A percentile compares a stretch with the other conserved stretches of the same genome.
Conservation (phyloP, 2,797 vertebrate species). For the Chaetodon trifasciatus region DNA sequence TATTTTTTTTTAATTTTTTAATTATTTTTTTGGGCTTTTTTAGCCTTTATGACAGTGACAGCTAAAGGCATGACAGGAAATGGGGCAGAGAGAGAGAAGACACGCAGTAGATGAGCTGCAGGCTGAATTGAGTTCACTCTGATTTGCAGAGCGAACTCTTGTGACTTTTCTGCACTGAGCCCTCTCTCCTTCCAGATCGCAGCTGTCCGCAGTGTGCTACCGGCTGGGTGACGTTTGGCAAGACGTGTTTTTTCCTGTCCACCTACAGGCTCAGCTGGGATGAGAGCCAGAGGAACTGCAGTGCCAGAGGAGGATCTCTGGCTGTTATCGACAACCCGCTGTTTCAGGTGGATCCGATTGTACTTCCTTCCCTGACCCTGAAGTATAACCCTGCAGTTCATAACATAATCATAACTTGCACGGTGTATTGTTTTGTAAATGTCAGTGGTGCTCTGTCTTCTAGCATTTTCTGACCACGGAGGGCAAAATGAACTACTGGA, state of each 20-base stretch:
- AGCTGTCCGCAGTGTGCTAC: conserved; percentile 52
- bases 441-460: conserved; percentile 15
- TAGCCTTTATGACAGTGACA: no score
- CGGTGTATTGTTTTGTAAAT: background rate
- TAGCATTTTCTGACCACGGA: conserved; percentile 73
- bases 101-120: no score
- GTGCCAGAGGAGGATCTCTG: conserved; percentile 71
- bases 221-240: conserved; percentile 66
- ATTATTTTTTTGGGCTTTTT: no score
- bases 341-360: conserved; percentile 72
- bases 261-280: conserved; percentile 68
- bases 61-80: no score
- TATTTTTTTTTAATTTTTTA: no score
- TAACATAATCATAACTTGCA: background rate
- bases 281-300: conserved; percentile 71
- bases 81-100: no score
- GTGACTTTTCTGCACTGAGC: no score
- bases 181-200: conserved; percentile 13
- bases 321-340: conserved; percentile 59
- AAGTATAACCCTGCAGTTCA: background rate
- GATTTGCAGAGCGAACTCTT: background rate
- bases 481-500: conserved; percentile 78
- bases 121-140: background rate
- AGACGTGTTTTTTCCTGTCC: conserved; percentile 79
- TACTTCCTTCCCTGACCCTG: background rate